A percentile compares a stretch with the other conserved stretches of the same genome.
Conservation (phyloP, 1,140 invertebrate species). For the Galleria mellonella region DNA sequence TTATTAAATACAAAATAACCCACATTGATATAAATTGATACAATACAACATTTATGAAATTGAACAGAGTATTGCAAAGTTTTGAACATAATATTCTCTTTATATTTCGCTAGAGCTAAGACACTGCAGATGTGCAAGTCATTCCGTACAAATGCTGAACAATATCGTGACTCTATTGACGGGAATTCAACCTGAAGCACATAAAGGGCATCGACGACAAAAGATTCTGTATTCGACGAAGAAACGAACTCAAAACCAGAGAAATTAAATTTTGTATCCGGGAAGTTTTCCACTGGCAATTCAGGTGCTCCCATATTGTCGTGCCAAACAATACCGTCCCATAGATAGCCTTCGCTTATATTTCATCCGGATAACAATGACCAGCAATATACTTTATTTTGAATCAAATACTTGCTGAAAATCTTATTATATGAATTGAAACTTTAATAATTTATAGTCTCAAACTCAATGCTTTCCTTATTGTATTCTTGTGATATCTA, state of each 20-base stretch:
- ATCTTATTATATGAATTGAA: neutral
- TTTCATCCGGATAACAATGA: conserved; percentile 50
- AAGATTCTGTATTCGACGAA: conserved; percentile 28
- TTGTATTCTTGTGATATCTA: too few relatives aligned
- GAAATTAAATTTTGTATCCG: conserved; percentile 57
- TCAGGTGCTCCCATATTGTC: conserved; percentile 23
- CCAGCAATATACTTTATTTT: conserved; percentile 35
- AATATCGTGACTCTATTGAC: conserved; percentile 47
- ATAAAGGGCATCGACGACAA: conserved; percentile 49
- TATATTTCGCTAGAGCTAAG: conserved; percentile 22
- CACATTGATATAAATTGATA: too few relatives aligned
- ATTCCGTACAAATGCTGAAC: conserved; percentile 47
- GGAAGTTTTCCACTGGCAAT: conserved; percentile 24
- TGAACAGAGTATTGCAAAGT: conserved; percentile 28
- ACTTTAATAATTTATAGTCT: too few relatives aligned
- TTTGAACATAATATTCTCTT: conserved; percentile 40
- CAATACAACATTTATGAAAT: neutral
- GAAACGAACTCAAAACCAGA: conserved; percentile 36
- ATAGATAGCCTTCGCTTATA: conserved; percentile 37
- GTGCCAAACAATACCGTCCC: conserved; percentile 35
- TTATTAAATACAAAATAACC: too few relatives aligned
- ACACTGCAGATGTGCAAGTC: conserved; percentile 38
- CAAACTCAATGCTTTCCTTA: too few relatives aligned
- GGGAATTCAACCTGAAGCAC: conserved; percentile 38
- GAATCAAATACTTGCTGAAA: conserved; percentile 27